Evolutionary conservation across 2,888 invertebrate species (phyloP), one percentile per base, ranked within the genome.

Genomic region (Drosophila rubida): DNA sequence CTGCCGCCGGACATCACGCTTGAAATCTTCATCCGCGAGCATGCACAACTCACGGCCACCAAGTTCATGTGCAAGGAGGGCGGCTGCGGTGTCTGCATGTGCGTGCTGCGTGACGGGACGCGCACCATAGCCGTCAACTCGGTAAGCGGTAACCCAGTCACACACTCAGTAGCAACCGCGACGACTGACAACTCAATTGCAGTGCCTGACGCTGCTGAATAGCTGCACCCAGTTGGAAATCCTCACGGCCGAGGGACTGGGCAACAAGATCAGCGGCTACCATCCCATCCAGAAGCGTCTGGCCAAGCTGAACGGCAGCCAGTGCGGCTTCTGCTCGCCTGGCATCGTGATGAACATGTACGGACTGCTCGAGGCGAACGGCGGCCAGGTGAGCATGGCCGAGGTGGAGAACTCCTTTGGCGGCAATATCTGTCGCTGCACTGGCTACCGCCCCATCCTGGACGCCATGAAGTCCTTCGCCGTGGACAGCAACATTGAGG

Each of bases 381-480:
- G 63, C 0, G 93, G 93, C 30, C 91, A 92, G 30, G 80, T 95
- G 13, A 94, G 93, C 1, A 93, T 94, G 93, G 90, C 93, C 71
- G 94, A 95, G 75, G 93, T 96, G 9, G 96, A 96, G 89, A 95
- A 96, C 80, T 94, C 95, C 0, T 96, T 96, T 80, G 96, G 96
- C 3, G 93, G 96, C 35, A 96, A 96, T 74, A 94, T 96, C 23
- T 96, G 96, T 76, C 93, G 96, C 51, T 96, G 96, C 82, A 96
- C 96, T 0, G 96, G 96, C 0, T 96, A 96, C 86, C 93, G 96
- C 9, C 94, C 96, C 0, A 96, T 96, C 68, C 92, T 96, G 48
- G 96, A 96, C 86, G 94, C 96, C 3, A 96, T 96, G 90, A 96
- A 96, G 90, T 94, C 95, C 1, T 94, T 96, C 76, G 95, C 95